Evolutionary conservation across 2,113 vertebrate species (phyloP), one percentile per base, ranked within the genome.

Genomic region (Junco hyemalis): DNA sequence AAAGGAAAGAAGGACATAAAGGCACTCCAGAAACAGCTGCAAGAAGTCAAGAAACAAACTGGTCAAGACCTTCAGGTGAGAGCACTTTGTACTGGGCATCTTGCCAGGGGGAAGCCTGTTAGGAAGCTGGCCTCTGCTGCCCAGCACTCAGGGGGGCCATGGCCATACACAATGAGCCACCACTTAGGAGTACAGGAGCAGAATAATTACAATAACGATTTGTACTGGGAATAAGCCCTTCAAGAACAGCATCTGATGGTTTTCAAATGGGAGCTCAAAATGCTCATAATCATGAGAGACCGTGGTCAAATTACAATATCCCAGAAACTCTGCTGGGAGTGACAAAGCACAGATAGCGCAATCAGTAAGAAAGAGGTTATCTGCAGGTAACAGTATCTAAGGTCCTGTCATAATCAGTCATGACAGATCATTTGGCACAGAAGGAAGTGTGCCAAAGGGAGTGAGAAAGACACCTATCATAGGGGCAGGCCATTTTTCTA

Each of bases 31-130:
- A 98, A 97, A 95, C 97, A 98, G 76, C 94, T 99, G 61, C 56
- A 96, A 44, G 97, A 98, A 63, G 88, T 98, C 89, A 97, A 95
- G 93, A 97, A 94, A 86, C 97, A 98, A 90, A 97, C 95, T n/a
- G 92, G 98, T 40, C 64, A 79, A 77, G 98, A 98, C 89, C 66
- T 98, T 63, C 97, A 98, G 98, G 99, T 99, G 95, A 96, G 96
- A 72, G 73, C 81, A 83, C 54, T 56, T 81, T 53, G 54, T 64
- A 61, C 23, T 36, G 40, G 93, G 88, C 81, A 76, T 28, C 28
- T 17, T 1, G 73, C 79, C 24, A 42, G 53, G 44, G 51, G 66
- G 63, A 83, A 70, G 44, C 26, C 76, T 73, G 57, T 73, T 66
- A 31, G 72, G 42, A 63, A 91, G 71, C 56, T 69, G 4, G 5